These are phyloP conservation scores for Romanogobio albipinnatus DNA, from an alignment of 2,113 vertebrate genomes.

Conservation along the genomic window DNA sequence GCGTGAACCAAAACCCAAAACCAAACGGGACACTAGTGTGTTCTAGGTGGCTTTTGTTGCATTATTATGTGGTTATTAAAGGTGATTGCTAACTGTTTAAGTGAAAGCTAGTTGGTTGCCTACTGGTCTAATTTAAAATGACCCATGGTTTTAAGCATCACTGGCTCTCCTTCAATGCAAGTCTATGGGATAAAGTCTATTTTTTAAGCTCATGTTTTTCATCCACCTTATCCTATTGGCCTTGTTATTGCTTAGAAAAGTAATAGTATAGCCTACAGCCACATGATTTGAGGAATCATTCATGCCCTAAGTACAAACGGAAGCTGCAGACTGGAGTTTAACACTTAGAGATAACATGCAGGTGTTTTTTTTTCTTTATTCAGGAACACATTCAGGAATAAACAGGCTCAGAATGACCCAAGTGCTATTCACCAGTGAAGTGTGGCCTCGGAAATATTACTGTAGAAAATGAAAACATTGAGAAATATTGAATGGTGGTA, in stretches of 20 bases:
- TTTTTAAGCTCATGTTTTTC: neutral
- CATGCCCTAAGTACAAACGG: neutral
- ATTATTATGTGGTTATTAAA: neutral
- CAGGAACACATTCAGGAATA: slow-evolving; percentile 14
- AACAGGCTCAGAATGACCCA: neutral
- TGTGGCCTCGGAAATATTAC: neutral
- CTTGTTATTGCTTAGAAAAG: neutral
- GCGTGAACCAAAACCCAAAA: no score
- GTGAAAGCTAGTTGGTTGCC: neutral
- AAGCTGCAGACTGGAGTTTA: neutral
- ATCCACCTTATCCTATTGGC: neutral
- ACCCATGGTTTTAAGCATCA: neutral
- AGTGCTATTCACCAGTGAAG: neutral
- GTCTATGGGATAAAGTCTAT: neutral
- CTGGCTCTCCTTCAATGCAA: neutral
- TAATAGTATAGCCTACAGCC: no score
- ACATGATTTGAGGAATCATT: neutral
- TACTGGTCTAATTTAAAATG: neutral
- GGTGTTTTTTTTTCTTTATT: neutral
- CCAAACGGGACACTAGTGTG: neutral
- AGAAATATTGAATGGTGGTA: slow-evolving; percentile 21
- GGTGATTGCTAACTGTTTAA: neutral
- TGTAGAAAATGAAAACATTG: neutral
- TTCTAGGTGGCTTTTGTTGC: neutral
- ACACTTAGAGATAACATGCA: neutral